Evolutionary conservation across 2,113 vertebrate genomes (phyloP).

Genomic region (Ceyx melanurus): DNA sequence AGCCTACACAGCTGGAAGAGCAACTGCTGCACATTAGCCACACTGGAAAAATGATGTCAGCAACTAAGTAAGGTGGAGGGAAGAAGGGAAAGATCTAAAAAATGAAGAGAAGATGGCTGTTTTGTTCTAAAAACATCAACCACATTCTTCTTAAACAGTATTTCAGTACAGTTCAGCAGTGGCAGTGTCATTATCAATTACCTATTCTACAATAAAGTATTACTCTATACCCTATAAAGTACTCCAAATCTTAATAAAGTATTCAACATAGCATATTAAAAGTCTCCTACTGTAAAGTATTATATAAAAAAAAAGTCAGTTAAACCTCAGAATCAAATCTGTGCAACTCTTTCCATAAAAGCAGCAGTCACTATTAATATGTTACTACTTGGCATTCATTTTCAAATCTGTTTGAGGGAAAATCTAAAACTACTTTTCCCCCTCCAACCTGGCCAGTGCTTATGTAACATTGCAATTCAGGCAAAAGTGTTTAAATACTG

Average conservation of each 20-base stretch:
- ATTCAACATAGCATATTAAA: not conserved
- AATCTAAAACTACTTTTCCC: not conserved
- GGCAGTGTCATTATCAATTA: not conserved
- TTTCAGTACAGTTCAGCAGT: not conserved
- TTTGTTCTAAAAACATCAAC: not conserved
- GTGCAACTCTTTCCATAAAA: not conserved
- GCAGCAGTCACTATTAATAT: not conserved
- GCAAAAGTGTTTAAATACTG: not conserved
- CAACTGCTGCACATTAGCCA: not conserved
- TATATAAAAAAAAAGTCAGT: not conserved
- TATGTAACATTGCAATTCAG: not conserved
- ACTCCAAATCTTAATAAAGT: not conserved
- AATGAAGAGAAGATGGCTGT: not conserved
- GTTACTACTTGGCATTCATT: not conserved
- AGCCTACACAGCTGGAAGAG: not conserved
- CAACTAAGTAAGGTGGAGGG: not conserved
- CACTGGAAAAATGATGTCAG: not conserved
- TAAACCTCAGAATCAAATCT: not conserved
- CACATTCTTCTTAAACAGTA: not conserved
- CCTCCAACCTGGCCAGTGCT: not conserved
- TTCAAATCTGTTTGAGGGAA: not conserved
- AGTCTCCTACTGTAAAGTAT: not conserved
- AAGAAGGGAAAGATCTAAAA: not conserved
- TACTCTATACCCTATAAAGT: not conserved
- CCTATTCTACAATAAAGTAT: not conserved